phyloP scores from a whole-genome alignment of 2,888 invertebrate species.

The Lordiphosa fenestrarum region DNA sequence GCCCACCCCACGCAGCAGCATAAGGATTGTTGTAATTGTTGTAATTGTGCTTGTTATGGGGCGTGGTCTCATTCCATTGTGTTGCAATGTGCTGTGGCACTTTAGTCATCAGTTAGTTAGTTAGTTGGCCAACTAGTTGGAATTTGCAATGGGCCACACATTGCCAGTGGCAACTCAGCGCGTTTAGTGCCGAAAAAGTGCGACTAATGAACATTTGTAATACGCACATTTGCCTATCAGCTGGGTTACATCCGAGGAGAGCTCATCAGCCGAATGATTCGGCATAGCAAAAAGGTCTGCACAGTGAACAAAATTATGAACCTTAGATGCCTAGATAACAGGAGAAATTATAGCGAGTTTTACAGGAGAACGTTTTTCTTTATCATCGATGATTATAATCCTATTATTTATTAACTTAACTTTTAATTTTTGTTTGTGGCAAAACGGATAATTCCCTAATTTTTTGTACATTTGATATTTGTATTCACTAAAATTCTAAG shows the following conservation, averaged over 20 bases:
- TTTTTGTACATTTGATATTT: too few species aligned
- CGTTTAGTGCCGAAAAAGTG: conserved; percentile 56
- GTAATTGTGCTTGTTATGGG: conserved; percentile 52
- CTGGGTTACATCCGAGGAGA: conserved; percentile 15
- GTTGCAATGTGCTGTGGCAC: conserved; percentile 30
- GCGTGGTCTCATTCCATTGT: conserved; percentile 16
- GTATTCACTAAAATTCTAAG: too few species aligned
- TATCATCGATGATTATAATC: too few species aligned
- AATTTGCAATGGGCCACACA: conserved; percentile 46
- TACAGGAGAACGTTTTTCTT: too few species aligned
- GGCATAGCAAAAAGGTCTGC: too few species aligned
- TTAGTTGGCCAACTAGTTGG: conserved; percentile 34
- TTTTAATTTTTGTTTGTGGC: too few species aligned
- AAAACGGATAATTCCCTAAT: too few species aligned
- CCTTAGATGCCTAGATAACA: too few species aligned
- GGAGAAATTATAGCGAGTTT: too few species aligned
- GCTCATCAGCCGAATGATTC: conserved; percentile 17
- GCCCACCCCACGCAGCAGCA: conserved; percentile 22
- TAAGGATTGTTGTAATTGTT: conserved; percentile 55
- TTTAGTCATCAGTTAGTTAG: conserved; percentile 49
- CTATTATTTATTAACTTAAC: too few species aligned
- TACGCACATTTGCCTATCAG: conserved; percentile 63
- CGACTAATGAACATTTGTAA: conserved; percentile 70
- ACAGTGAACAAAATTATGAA: too few species aligned
- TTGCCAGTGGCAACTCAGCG: conserved; percentile 61